Evolutionary conservation across 64 coral and sea anemone genomes (phyloP), one percentile per base, ranked within the genome.

Genomic region (Actinia equina): DNA sequence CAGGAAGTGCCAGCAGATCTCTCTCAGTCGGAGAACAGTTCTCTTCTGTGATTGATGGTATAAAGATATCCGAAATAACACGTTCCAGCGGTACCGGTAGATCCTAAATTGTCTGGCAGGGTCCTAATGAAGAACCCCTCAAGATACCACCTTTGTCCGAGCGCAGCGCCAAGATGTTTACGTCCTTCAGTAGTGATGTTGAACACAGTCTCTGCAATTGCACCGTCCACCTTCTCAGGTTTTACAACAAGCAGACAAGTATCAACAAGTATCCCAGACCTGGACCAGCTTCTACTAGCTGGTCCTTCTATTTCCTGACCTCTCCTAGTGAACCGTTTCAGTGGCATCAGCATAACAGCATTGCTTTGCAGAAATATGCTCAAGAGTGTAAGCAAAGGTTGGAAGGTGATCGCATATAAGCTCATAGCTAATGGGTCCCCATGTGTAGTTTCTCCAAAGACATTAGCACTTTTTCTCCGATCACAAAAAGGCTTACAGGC

Each of bases 241-340:
- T 86, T 86, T 43, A n/a, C 22, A 71, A 86, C 43, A 44, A 74
- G 85, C 85, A 61, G 71, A 52, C 85, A 86, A 6, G 71, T 86
- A 61, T 86, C 71, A 14, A 62, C 2, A 71, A 86, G 63, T 86
- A 86, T 12, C 85, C 61, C 7, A 86, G n/a, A 19, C 1, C 8
- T 2, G 85, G 85, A 43, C 85, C 85, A 14, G 14, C 43, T 10
- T 71, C 85, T 19, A 9, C 25, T 46, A 86, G 51, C 22, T 55
- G 69, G 58, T 78, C 86, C 86, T 63, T 76, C 85, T 63, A 76
- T 49, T 76, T 11, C 65, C 30, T 87, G 52, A 79, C 1, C 71
- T 77, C 86, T 54, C 77, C 69, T 20, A 87, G 69, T 0, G 70
- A 27, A 6, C 86, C 2, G 65, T 22, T 10, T 46, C 86, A 77